Evolutionary conservation across 2,888 invertebrate genomes (phyloP).

Genomic region (Drosophila rellima): DNA sequence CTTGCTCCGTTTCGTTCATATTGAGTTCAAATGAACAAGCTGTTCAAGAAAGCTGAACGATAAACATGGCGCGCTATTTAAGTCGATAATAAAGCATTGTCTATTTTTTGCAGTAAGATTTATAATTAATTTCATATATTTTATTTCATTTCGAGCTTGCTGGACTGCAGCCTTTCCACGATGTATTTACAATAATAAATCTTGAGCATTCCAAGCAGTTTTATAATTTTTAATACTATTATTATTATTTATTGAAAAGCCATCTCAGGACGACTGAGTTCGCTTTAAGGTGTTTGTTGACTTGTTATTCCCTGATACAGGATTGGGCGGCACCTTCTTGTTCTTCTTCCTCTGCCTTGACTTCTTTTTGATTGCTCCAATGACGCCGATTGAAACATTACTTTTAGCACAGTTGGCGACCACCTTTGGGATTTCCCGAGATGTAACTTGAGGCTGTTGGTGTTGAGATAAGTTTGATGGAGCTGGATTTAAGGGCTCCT

Average conservation of each 20-base stretch:
- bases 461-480: not conserved
- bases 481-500: not conserved
- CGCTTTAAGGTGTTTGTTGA: not conserved
- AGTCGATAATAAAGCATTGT: no score
- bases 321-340: not conserved
- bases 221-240: not conserved
- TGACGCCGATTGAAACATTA: not conserved
- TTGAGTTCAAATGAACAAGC: no score
- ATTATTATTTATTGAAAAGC: not conserved
- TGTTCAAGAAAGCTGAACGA: not conserved
- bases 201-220: no score
- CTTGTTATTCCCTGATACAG: not conserved
- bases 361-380: not conserved
- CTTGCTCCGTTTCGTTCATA: no score
- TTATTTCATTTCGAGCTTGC: no score
- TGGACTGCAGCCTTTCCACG: no score
- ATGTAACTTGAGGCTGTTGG: not conserved
- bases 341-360: not conserved
- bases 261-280: no score
- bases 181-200: no score
- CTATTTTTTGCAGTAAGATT: no score
- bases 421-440: not conserved
- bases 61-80: not conserved
- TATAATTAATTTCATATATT: no score
- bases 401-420: not conserved